phyloP scores from a whole-genome alignment of 2,888 invertebrate species.

The Synergus laeviventris region DNA sequence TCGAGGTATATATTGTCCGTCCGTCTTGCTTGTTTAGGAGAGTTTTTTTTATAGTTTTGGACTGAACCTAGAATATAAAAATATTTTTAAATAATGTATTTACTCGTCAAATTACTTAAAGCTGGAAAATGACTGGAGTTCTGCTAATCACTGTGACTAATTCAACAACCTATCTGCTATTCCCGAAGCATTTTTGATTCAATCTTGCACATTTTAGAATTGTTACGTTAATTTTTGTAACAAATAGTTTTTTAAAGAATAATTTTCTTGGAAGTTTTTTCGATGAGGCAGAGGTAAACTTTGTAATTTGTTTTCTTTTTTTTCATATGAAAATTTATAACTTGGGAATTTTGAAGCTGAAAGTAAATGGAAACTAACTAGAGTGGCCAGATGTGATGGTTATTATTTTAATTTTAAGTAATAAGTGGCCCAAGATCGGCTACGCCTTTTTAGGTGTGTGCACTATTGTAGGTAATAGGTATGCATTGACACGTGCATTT shows the following conservation, averaged over 20 bases:
- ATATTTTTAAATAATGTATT: not conserved
- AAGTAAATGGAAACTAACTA: not conserved
- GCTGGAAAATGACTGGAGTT: not conserved
- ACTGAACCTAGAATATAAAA: not conserved
- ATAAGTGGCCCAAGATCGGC: too few species aligned
- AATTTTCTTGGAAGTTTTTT: not conserved
- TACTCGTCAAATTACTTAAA: not conserved
- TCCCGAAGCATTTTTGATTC: not conserved
- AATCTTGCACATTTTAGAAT: not conserved
- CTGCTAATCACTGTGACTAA: not conserved
- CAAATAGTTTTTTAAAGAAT: not conserved
- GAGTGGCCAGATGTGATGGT: not conserved
- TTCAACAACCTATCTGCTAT: not conserved
- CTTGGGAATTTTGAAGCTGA: not conserved
- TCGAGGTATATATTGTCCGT: too few species aligned
- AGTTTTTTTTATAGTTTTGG: too few species aligned
- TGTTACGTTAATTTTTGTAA: not conserved
- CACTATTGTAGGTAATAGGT: too few species aligned
- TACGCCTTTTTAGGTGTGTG: not conserved
- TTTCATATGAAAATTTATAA: slow-evolving; percentile 18
- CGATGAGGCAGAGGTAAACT: too few species aligned
- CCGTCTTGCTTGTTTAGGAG: too few species aligned
- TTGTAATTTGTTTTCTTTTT: too few species aligned
- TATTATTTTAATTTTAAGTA: not conserved
- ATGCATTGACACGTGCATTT: not conserved